Conservation (phyloP, 2,888 invertebrate genomes). For the Trachelus iudaicus region DNA sequence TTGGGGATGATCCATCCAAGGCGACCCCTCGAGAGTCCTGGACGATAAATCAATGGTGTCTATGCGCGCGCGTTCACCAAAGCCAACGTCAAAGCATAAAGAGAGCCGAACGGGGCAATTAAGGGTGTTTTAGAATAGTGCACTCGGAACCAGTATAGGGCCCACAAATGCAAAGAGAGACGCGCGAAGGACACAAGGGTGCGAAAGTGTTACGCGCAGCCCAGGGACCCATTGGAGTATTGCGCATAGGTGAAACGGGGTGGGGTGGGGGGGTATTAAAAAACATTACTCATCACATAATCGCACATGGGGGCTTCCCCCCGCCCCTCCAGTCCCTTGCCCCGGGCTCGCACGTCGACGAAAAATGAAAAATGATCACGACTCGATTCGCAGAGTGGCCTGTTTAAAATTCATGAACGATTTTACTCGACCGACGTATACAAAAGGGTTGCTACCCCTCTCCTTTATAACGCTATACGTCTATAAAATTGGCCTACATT, state of each 20-base stretch:
- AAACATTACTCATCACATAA: constrained; percentile 67
- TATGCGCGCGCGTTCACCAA: constrained; percentile 15
- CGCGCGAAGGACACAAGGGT: constrained; percentile 13
- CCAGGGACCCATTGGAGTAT: not conserved
- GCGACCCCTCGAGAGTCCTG: constrained; percentile 16
- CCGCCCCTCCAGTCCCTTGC: not conserved
- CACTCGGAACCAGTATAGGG: constrained; percentile 36
- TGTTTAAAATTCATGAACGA: constrained; percentile 66
- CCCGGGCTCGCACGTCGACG: constrained; percentile 34
- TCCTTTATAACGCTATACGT: constrained; percentile 13
- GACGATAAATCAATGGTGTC: constrained; percentile 29
- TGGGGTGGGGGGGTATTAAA: constrained; percentile 57
- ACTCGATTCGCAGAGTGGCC: constrained; percentile 52
- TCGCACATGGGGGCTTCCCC: constrained; percentile 41
- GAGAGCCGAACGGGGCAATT: constrained; percentile 57
- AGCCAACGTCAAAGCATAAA: constrained; percentile 25
- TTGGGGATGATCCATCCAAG: constrained; percentile 33
- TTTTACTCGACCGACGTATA: constrained; percentile 42
- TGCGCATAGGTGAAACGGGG: not conserved
- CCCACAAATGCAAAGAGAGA: constrained; percentile 10
- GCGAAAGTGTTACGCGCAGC: not conserved
- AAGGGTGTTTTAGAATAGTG: constrained; percentile 66
- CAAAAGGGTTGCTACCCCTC: constrained; percentile 6
- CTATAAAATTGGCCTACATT: constrained; percentile 33
- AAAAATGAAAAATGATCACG: constrained; percentile 64